A percentile compares a stretch with the other conserved stretches of the same genome.
Conservation (phyloP, 2,113 vertebrate species). For the Poecilia latipinna region DNA sequence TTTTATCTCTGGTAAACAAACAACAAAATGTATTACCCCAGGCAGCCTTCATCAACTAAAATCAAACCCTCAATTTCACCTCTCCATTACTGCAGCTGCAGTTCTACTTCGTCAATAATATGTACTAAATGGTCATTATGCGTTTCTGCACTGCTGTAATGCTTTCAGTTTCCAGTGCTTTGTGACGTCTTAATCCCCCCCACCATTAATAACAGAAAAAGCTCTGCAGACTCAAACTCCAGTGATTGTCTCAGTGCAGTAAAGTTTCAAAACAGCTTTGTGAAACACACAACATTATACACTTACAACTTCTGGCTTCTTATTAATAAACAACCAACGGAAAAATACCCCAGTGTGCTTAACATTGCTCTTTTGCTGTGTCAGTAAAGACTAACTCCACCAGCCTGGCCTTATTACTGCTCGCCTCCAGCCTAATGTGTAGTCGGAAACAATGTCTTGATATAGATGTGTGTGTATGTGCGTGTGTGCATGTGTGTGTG, state of each 20-base stretch:
- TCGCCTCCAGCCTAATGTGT: conserved; percentile 55
- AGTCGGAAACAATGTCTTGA: conserved; percentile 43
- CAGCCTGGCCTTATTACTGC: conserved; percentile 46
- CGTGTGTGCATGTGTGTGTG: conserved; percentile 9
- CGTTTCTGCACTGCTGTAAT: conserved; percentile 18
- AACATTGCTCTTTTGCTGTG: conserved; percentile 24
- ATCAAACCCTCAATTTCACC: not conserved
- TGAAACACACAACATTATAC: not conserved
- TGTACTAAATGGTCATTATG: conserved; percentile 33
- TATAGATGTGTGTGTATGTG: too few species aligned
- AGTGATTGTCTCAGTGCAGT: conserved; percentile 2
- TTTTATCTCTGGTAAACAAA: conserved; percentile 78
- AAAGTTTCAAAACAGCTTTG: not conserved
- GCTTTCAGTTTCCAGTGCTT: conserved; percentile 14
- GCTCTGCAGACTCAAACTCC: conserved; percentile 10
- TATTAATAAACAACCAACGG: conserved; percentile 47
- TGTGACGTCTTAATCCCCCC: conserved; percentile 44
- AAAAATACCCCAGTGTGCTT: conserved; percentile 10
- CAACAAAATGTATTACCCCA: conserved; percentile 11
- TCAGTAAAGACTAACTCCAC: conserved; percentile 47
- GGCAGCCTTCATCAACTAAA: conserved; percentile 29
- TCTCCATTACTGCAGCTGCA: conserved; percentile 17
- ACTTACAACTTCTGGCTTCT: conserved; percentile 30
- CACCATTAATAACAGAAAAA: conserved; percentile 38
- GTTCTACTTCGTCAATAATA: conserved; percentile 53